These are phyloP conservation scores for Gorsachius magnificus DNA, from an alignment of 2,797 vertebrate species.

Conservation along the genomic window DNA sequence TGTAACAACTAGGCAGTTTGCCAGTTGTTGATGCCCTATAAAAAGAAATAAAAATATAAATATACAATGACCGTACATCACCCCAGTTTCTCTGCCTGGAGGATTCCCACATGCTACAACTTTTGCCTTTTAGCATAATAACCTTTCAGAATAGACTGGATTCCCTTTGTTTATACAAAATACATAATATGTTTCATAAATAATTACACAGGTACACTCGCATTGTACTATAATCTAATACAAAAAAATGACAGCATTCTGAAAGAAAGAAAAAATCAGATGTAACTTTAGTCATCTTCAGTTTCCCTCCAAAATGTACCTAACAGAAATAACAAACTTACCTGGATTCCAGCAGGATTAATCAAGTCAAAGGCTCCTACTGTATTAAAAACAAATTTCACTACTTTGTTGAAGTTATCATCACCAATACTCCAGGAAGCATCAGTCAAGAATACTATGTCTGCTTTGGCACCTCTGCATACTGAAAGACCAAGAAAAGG, in stretches of 20 bases:
- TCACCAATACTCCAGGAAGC: conserved; percentile 99
- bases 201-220: background rate
- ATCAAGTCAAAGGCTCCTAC: conserved; percentile 91
- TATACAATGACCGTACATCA: background rate
- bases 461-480: conserved; percentile 97
- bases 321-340: conserved; percentile 58
- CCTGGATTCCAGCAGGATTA: conserved; percentile 93
- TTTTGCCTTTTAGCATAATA: background rate
- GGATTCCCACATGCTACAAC: background rate
- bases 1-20: background rate
- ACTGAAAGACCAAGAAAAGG: conserved; percentile 76
- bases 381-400: conserved; percentile 89
- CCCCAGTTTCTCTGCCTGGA: background rate
- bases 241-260: background rate
- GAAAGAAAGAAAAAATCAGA: background rate
- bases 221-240: background rate
- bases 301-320: background rate
- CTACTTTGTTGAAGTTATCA: conserved; percentile 94
- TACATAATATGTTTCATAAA: background rate
- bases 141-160: background rate
- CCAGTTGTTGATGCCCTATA: background rate
- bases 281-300: background rate
- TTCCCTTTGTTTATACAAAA: background rate
- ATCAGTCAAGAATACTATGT: conserved; percentile 96
- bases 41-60: background rate